Conservation (phyloP, 2,113 vertebrate genomes). For the Charadrius vociferus region DNA sequence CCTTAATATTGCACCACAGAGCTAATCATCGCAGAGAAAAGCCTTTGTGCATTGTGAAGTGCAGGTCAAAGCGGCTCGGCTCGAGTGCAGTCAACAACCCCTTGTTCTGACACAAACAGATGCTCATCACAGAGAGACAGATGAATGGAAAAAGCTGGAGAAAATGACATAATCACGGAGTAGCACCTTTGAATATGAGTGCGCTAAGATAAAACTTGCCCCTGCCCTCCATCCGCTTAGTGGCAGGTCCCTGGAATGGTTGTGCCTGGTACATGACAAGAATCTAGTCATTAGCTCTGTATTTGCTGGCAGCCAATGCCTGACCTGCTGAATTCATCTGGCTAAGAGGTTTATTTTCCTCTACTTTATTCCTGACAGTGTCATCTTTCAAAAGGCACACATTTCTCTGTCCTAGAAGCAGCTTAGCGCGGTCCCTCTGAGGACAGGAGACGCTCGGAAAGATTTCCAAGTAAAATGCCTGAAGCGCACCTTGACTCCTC, state of each 20-base stretch:
- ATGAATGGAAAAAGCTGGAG: not conserved
- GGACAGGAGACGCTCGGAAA: not conserved
- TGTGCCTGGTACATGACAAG: not conserved
- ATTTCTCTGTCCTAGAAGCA: not conserved
- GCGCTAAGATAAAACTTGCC: constrained; percentile 13
- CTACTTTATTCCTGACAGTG: not conserved
- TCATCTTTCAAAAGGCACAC: not conserved
- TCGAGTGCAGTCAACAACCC: constrained; percentile 33
- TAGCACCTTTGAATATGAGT: constrained; percentile 21
- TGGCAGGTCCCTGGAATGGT: not conserved
- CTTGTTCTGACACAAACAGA: constrained; percentile 49
- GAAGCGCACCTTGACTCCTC: not conserved
- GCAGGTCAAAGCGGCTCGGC: constrained; percentile 17
- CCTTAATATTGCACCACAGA: not conserved
- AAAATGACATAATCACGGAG: constrained; percentile 24
- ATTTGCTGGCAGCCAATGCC: not conserved
- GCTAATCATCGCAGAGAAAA: not conserved
- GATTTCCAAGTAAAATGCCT: not conserved
- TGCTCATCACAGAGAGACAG: constrained; percentile 6
- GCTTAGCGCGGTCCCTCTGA: not conserved
- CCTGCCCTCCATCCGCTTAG: not conserved
- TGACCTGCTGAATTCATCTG: constrained; percentile 19
- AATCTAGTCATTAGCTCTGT: constrained; percentile 14
- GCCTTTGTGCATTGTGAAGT: constrained; percentile 25
- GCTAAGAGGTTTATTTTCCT: constrained; percentile 37